Base-by-base conservation (phyloP, 2,797 vertebrate genomes). In the Xiphorhynchus erythropygius region DNA sequence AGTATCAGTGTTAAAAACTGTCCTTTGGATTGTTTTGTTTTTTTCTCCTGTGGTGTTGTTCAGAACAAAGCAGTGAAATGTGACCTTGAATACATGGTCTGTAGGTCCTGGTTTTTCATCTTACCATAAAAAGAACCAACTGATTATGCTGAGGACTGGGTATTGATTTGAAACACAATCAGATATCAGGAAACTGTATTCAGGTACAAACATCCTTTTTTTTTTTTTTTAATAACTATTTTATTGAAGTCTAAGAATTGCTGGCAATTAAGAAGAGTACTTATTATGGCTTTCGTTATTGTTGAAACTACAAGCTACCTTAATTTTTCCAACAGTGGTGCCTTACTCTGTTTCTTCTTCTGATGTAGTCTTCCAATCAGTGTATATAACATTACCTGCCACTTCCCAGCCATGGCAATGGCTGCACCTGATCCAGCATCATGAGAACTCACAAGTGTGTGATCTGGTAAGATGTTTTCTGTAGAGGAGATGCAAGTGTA, bases 311-410 rank as follows among this genome's bases (percentile, higher is more conserved):
- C 97, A 97, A 98, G 97, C 98, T 98, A 97, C 97, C 95, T 98
- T 98, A 97, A 97, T 98, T 98, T 97, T 97, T 97, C 96, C 97
- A 96, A 96, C 98, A 97, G 98, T 96, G 98, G 98, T 99, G 99
- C 99, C 98, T 99, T 99, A 99, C 96, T 97, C 97, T 98, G 95
- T 98, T 96, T 97, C 94, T 96, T 97, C 97, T 97, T 97, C 97
- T 97, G 95, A 97, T 91, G 96, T 97, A 96, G 98, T 98, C 98
- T 98, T 98, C 98, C 98, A 98, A 84, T 96, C 90, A 96, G 89
- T 97, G 97, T 98, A 97, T 96, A 90, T 97, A 95, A 91, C 86
- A 71, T 95, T 85, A 87, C 92, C 95, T 96, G 91, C 94, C 96
- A 84, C 90, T 91, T 95, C 82, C 84, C 84, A 93, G 96, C 96